Base-by-base conservation (phyloP, 2,888 invertebrate genomes). In the Pyrochroa serraticornis region DNA sequence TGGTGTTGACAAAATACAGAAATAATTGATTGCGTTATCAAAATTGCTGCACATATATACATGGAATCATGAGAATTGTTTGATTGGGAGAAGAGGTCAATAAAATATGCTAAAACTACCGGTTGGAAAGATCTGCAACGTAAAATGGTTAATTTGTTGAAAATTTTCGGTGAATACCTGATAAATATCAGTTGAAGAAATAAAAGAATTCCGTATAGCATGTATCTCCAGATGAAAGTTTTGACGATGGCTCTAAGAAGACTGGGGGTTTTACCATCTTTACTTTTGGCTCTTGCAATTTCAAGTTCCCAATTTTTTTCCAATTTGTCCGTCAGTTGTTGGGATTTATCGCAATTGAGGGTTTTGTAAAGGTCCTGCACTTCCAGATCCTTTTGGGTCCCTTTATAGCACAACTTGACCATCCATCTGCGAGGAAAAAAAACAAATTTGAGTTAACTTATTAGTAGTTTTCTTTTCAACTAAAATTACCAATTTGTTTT, bases 301-400 rank as follows among this genome's bases (percentile, higher is more conserved):
- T 87, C 87, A 74, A 83, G 35, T 7, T 49, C 77, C 88, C 87
- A 88, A 39, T 84, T 82, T 72, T 81, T 79, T 71, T 87, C 87
- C 8, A 91, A 77, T 35, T 80, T 79, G 71, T 89, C 83, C 1
- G 87, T 88, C 3, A 90, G 78, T 13, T 75, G 71, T 54, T 85
- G 83, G 0, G 90, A 90, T 45, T 81, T 78, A 74, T 91, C 88
- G 6, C 78, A 77, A 0, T 82, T 78, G 31, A 87, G 76, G 3
- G 85, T 82, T 72, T 84, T 84, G 78, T 85, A 88, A 12, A 91
- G 74, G 71, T 90, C 88, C 6, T 82, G 79, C 47, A 87, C 82
- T 66, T 84, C 85, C 7, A 92, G 79, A 58, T 86, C 85, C 63
- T 83, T 80, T 69, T 74, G 81, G 54, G 82, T 82, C 3, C 88